These are phyloP conservation scores for Tenrec ecaudatus DNA, from an alignment of 2,113 vertebrate species.

Conservation along the genomic window DNA sequence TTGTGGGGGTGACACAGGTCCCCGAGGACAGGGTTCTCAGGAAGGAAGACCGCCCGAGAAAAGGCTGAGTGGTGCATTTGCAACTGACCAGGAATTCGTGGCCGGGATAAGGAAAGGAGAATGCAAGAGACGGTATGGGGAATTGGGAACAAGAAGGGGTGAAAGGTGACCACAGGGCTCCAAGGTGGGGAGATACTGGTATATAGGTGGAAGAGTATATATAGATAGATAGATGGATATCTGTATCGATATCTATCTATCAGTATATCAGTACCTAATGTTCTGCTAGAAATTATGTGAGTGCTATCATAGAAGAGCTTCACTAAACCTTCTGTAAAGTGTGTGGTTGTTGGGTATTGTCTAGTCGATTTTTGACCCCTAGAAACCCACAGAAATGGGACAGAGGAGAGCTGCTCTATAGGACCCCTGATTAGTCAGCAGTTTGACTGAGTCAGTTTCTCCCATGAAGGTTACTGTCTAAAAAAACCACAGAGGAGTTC, in stretches of 20 bases:
- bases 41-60: slow-evolving; percentile 1
- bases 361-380: background rate
- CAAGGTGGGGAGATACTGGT: fast-evolving
- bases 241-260: no score
- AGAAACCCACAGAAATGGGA: background rate
- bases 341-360: background rate
- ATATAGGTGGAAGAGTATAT: background rate
- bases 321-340: background rate
- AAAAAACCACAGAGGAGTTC: background rate
- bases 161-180: background rate
- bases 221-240: no score
- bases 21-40: background rate
- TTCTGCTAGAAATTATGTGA: background rate
- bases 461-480: background rate
- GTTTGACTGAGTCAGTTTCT: background rate
- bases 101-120: background rate
- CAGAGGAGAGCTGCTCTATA: background rate
- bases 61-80: background rate
- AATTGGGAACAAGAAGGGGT: background rate
- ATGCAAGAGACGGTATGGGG: background rate
- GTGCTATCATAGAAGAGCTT: background rate
- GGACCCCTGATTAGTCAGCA: background rate
- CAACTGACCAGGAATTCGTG: background rate
- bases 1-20: background rate
- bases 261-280: background rate